Conservation (phyloP, 2,888 invertebrate genomes). For the Heterodera filipjevi region DNA sequence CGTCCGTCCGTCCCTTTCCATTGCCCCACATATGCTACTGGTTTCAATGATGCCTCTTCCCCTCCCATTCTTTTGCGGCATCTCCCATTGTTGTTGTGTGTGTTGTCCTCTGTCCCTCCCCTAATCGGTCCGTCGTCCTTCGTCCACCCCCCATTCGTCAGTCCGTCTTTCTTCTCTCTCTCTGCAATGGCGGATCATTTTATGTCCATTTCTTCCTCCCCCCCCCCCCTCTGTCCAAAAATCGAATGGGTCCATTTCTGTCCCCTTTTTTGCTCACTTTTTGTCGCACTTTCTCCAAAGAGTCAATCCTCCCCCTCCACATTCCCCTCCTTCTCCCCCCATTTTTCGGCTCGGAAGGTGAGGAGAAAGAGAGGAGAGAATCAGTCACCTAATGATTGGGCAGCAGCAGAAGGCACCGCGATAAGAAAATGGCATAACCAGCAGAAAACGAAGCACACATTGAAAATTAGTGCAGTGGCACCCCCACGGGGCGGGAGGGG, state of each 20-base stretch:
- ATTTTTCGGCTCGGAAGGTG: neutral
- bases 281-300: neutral
- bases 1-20: neutral
- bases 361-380: too few relatives aligned
- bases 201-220: constrained; percentile 12
- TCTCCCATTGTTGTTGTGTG: neutral
- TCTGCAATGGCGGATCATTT: neutral
- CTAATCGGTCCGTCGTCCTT: neutral
- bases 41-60: too few relatives aligned
- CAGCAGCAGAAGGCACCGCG: too few relatives aligned
- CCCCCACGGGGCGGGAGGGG: too few relatives aligned
- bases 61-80: neutral
- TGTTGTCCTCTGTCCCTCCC: neutral
- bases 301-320: neutral
- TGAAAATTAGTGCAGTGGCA: too few relatives aligned
- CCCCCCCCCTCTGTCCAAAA: neutral
- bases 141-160: neutral
- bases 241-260: neutral
- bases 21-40: constrained; percentile 1
- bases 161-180: neutral
- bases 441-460: too few relatives aligned
- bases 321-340: neutral
- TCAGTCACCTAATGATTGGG: too few relatives aligned
- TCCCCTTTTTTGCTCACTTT: neutral
- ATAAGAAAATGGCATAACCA: too few relatives aligned